Evolutionary conservation across 2,797 vertebrate species (phyloP).

Genomic region (Sebastiscus albofasciatus): DNA sequence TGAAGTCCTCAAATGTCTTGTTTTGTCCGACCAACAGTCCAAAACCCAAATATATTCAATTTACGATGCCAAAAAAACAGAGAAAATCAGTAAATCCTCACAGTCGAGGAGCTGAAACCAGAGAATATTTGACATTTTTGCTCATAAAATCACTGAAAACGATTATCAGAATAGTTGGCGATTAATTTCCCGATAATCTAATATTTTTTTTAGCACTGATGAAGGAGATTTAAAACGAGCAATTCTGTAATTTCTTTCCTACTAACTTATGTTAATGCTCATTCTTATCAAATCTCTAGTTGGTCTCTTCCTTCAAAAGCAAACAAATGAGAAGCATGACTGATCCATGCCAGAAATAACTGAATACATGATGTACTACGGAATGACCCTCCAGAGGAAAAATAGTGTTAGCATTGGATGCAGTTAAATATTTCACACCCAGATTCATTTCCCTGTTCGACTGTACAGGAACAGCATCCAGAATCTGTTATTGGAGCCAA

Average conservation of each 20-base stretch:
- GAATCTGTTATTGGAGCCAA: conserved; percentile 29
- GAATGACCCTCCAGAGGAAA: not conserved
- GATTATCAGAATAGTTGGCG: not conserved
- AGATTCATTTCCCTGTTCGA: conserved; percentile 7
- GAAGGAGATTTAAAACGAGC: not conserved
- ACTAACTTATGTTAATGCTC: not conserved
- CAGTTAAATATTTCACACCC: conserved; percentile 4
- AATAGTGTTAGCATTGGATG: not conserved
- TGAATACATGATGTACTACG: not conserved
- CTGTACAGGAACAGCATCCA: not conserved
- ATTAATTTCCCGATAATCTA: not conserved
- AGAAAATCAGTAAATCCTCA: not conserved
- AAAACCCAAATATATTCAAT: not conserved
- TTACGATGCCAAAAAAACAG: not conserved
- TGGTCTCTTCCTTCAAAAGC: not conserved
- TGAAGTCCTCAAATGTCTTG: not conserved
- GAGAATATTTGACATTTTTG: not conserved
- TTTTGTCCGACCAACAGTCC: not conserved
- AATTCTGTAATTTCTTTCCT: not conserved
- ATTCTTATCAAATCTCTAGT: not conserved
- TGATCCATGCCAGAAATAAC: not conserved
- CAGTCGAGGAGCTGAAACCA: not conserved
- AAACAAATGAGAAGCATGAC: not conserved
- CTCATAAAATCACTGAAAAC: not conserved
- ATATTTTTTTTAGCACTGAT: not conserved